Evolutionary conservation across 2,888 invertebrate species (phyloP).

Genomic region (Rhogogaster chlorosoma): DNA sequence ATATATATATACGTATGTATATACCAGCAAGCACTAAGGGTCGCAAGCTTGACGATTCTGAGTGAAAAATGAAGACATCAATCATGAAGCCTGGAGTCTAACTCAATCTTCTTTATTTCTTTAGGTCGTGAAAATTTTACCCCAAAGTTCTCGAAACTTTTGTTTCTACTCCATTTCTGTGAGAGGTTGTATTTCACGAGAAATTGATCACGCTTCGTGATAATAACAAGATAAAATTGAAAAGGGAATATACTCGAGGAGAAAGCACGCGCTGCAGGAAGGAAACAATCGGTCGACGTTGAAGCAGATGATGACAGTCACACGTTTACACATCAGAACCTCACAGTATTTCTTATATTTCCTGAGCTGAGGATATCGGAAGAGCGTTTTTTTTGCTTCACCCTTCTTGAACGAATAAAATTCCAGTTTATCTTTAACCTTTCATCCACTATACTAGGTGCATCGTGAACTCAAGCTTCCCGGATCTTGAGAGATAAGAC

Average conservation of each 20-base stretch:
- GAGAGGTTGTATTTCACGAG: background rate
- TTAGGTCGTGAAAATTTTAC: background rate
- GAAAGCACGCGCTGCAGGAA: background rate
- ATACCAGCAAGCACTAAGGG: background rate
- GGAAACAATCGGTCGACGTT: background rate
- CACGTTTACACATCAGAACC: background rate
- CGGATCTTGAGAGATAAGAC: constrained; percentile 31
- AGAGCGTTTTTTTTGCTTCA: background rate
- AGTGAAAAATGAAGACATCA: constrained; percentile 14
- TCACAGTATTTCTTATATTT: background rate
- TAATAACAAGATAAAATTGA: background rate
- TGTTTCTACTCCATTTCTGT: background rate
- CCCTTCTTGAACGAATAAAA: background rate
- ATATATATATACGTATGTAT: background rate
- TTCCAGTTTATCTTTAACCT: constrained; percentile 15
- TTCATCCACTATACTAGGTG: background rate
- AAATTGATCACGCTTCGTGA: background rate
- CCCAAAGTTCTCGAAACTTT: background rate
- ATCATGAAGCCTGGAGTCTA: background rate
- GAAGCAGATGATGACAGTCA: background rate
- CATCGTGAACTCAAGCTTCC: constrained; percentile 18
- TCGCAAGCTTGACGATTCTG: background rate
- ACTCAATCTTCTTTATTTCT: constrained; percentile 2
- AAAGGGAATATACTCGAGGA: background rate
- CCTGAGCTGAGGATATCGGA: constrained; percentile 7